Evolutionary conservation across 2,888 invertebrate genomes (phyloP).

Genomic region (Plebejus argus): DNA sequence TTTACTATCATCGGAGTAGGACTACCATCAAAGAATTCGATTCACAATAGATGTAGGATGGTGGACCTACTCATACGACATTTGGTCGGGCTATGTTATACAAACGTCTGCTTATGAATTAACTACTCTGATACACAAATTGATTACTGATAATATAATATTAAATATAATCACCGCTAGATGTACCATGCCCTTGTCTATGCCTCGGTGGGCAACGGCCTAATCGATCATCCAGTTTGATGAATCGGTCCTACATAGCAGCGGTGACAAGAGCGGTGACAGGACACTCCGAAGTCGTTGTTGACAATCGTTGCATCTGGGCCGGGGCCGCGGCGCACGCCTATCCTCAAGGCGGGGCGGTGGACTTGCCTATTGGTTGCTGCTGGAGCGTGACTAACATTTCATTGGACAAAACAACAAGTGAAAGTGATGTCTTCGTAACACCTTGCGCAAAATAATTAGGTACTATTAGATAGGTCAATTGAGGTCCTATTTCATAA

Average conservation of each 20-base stretch:
- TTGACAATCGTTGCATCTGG: conserved; percentile 49
- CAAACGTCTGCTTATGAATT: neutral
- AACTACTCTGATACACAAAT: neutral
- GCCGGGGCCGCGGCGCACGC: conserved; percentile 63
- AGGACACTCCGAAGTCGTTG: conserved; percentile 4
- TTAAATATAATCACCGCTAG: neutral
- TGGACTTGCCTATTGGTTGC: conserved; percentile 71
- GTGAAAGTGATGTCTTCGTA: conserved; percentile 73
- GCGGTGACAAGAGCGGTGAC: conserved; percentile 6
- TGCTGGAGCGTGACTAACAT: conserved; percentile 73
- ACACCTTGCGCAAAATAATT: conserved; percentile 65
- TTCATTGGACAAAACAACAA: conserved; percentile 71
- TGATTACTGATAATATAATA: neutral
- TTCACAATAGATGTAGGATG: no score
- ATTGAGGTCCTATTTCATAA: conserved; percentile 44
- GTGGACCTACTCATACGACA: no score
- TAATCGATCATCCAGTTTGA: conserved; percentile 1
- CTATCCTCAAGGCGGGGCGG: conserved; percentile 73
- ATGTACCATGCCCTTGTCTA: neutral
- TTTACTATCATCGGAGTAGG: no score
- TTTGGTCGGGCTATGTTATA: no score
- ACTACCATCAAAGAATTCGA: no score
- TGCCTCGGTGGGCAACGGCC: neutral
- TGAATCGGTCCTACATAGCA: neutral
- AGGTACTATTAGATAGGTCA: conserved; percentile 54